phyloP scores from a whole-genome alignment of 2,888 invertebrate genomes.

The Gastrophysa polygoni region DNA sequence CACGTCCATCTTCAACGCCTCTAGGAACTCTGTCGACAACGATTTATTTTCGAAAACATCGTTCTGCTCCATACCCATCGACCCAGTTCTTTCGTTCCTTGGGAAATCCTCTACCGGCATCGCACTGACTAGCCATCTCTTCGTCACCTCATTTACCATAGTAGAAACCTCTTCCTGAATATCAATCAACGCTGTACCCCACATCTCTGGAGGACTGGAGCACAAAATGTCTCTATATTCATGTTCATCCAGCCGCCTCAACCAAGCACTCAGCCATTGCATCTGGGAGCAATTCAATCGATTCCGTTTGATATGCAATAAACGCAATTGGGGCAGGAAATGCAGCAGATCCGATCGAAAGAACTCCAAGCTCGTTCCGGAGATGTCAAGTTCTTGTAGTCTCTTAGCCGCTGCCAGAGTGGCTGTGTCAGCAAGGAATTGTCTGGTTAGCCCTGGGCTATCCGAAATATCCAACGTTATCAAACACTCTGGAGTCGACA shows the following conservation, averaged over 20 bases:
- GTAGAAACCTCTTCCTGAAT: slow-evolving; percentile 41
- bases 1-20: not conserved
- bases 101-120: too few species aligned
- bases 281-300: slow-evolving; percentile 72
- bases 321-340: slow-evolving; percentile 71
- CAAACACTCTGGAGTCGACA: slow-evolving; percentile 73
- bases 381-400: slow-evolving; percentile 73
- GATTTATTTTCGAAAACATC: slow-evolving; percentile 1
- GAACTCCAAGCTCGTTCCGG: slow-evolving; percentile 66
- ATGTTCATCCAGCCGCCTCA: slow-evolving; percentile 61
- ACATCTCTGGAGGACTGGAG: slow-evolving; percentile 53
- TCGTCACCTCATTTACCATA: not conserved
- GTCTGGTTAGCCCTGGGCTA: slow-evolving; percentile 73
- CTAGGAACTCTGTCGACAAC: too few species aligned
- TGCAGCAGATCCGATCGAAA: slow-evolving; percentile 72
- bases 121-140: not conserved
- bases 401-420: slow-evolving; percentile 73
- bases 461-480: slow-evolving; percentile 76
- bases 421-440: slow-evolving; percentile 73
- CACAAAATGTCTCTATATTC: slow-evolving; percentile 57
- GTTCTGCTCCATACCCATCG: too few species aligned
- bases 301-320: slow-evolving; percentile 72
- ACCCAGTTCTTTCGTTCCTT: too few species aligned
- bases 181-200: slow-evolving; percentile 53
- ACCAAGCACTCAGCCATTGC: slow-evolving; percentile 72